Base-by-base conservation (phyloP, 2,113 vertebrate species). In the Jacana jacana region DNA sequence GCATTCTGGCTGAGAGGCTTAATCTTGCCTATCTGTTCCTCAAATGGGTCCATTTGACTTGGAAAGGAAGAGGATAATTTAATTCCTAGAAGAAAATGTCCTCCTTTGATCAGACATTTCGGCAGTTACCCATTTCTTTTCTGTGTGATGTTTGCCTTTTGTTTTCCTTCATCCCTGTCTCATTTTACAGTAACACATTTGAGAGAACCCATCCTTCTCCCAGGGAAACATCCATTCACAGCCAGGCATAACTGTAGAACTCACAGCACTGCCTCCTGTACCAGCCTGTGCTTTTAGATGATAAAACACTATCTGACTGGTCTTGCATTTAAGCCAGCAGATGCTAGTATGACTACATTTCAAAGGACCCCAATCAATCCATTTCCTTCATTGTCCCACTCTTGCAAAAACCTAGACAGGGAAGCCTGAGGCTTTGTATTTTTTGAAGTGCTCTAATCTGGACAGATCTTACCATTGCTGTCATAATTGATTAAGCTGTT, bases 401-500 rank as follows among this genome's bases (percentile, higher is more conserved):
- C 92, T 88, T 0, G 5, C 6, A 91, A 93, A 96, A 96, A 91
- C 52, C 81, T 91, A 89, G 90, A 86, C 80, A 92, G 91, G 87
- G 88, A 87, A 95, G 92, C 94, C 96, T 30, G 51, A 91, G 95
- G 96, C 96, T 96, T 88, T 97, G 94, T 91, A 92, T 81, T 94
- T 96, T 97, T 95, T 96, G 91, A 97, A 97, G 92, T 86, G 84
- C 92, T 97, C 91, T 97, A 91, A 96, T 97, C 96, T 93, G 63
- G 87, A 96, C 91, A 96, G 96, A 97, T 96, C 84, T 97, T 95
- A 97, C 91, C 87, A 94, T 73, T 85, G 84, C 96, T 97, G 97
- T 97, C 97, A 95, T 95, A 97, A 96, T 96, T 96, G 95, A 96
- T 97, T 97, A 97, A 96, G 94, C 89, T 93, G 87, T 96, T 94